phyloP scores from a whole-genome alignment of 2,113 vertebrate species.

The Pollimyrus isidori region DNA sequence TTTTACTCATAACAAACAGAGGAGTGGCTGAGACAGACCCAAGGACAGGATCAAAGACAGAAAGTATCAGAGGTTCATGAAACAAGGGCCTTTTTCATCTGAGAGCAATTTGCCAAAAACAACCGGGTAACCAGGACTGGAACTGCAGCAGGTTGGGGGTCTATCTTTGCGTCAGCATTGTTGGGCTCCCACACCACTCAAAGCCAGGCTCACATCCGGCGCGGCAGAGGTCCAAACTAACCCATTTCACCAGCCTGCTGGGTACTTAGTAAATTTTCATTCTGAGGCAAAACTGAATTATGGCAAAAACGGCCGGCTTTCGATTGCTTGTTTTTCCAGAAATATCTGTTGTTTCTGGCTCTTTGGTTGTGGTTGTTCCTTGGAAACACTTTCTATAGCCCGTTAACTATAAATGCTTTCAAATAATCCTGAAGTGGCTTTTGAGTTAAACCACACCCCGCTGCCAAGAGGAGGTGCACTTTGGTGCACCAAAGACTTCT shows the following conservation, averaged over 20 bases:
- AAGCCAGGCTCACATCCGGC: neutral
- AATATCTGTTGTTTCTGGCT: neutral
- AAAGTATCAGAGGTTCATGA: constrained; percentile 13
- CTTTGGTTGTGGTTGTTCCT: neutral
- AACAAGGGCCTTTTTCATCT: constrained; percentile 31
- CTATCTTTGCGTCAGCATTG: neutral
- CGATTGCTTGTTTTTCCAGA: neutral
- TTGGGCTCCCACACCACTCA: neutral
- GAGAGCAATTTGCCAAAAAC: constrained; percentile 39
- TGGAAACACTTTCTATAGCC: neutral
- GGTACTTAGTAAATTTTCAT: neutral
- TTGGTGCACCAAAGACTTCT: neutral
- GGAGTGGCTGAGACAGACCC: constrained; percentile 33
- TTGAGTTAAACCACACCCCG: neutral
- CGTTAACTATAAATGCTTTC: neutral
- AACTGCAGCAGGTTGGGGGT: neutral
- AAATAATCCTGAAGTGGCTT: neutral
- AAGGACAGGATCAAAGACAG: constrained; percentile 45
- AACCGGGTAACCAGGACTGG: constrained; percentile 11
- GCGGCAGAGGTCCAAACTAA: neutral
- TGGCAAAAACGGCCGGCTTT: neutral
- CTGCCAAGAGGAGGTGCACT: neutral
- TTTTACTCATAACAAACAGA: constrained; percentile 30
- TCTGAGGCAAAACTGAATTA: neutral
- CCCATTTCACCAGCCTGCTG: neutral